Evolutionary conservation across 2,113 vertebrate species (phyloP).

Genomic region (Promerops cafer): DNA sequence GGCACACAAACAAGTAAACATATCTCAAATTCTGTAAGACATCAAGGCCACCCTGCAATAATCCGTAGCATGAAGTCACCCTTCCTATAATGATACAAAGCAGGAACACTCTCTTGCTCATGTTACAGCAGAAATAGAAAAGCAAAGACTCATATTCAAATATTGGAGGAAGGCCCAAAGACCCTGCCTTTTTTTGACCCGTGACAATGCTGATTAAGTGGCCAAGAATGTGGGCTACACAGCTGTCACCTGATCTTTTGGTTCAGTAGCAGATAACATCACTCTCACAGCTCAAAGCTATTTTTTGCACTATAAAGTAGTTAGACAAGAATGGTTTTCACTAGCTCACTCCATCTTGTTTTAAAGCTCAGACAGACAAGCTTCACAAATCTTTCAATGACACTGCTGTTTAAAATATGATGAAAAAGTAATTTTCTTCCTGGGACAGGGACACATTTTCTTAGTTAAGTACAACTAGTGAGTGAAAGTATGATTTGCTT

Average conservation of each 20-base stretch:
- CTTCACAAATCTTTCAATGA: not conserved
- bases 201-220: slow-evolving; percentile 35
- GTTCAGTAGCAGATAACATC: slow-evolving; percentile 9
- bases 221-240: not conserved
- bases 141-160: not conserved
- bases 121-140: slow-evolving; percentile 52
- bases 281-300: not conserved
- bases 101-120: not conserved
- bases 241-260: slow-evolving; percentile 28
- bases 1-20: not conserved
- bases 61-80: slow-evolving; percentile 22
- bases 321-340: not conserved
- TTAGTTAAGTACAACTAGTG: not conserved
- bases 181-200: not conserved
- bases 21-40: not conserved
- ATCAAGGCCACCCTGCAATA: not conserved
- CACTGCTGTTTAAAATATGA: not conserved
- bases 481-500: not conserved
- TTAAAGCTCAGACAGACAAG: not conserved
- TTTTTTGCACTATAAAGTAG: not conserved
- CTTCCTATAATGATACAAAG: not conserved
- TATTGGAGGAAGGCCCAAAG: slow-evolving; percentile 9
- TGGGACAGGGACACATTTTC: not conserved
- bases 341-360: not conserved
- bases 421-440: not conserved